Base-by-base conservation (phyloP, 2,888 invertebrate species). In the Elysia crispata region DNA sequence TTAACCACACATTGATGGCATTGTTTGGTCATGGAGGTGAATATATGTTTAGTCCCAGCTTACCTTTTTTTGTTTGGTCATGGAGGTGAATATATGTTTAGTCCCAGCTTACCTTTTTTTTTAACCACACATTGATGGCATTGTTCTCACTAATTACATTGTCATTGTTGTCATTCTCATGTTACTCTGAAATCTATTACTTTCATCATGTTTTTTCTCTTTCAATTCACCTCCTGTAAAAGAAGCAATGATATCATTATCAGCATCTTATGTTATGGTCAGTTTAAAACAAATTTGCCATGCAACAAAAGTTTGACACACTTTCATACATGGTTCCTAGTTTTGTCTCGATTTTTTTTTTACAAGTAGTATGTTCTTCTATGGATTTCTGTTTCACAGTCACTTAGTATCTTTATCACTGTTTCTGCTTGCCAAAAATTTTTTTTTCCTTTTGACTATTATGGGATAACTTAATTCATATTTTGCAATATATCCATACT, bases 1-100 rank as follows among this genome's bases (percentile, higher is more conserved):
- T 41, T 41, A n/a, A n/a, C n/a, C n/a, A n/a, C n/a, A n/a, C n/a
- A n/a, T n/a, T n/a, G n/a, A n/a, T n/a, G n/a, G n/a, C n/a, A n/a
- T 86, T 98, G 96, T 94, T 95, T 99, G 89, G 98, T 99, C 89
- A 99, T 99, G 98, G 99, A 99, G 95, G 97, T 97, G 92, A 95
- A 95, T 76, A 8, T 25, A n/a, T 23, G 28, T 8, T 72, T 25
- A n/a, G 5, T 20, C 1, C 28, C 25, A 50, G 3, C 15, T 57
- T 11, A 6, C 3, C 11, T 41, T 41, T 41, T 41, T 41, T 41
- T 98, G 96, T 94, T 95, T 99, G 89, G 98, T 99, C 89, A 99
- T 99, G 98, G 99, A 99, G 95, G 97, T 97, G 92, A 95, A 95
- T 76, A 8, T 25, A n/a, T 23, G 28, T 8, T 72, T 25, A n/a